These are phyloP conservation scores for Lordiphosa clarofinis DNA, from an alignment of 1,140 invertebrate species.

Conservation along the genomic window DNA sequence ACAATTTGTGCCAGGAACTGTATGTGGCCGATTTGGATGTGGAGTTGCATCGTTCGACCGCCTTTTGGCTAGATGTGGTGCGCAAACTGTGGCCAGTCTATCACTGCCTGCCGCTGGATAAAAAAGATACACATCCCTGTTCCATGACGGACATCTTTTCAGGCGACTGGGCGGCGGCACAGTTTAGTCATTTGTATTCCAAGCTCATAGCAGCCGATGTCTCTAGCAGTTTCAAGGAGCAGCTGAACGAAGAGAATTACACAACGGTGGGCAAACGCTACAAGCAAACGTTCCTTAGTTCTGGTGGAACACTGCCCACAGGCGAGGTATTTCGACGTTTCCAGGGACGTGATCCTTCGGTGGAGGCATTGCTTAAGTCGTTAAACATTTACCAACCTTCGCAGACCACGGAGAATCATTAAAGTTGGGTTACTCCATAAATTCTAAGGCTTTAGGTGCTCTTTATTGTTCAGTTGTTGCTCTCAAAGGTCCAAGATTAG, in stretches of 20 bases:
- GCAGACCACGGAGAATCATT: conserved; percentile 66
- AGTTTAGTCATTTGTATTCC: conserved; percentile 90
- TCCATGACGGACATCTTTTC: conserved; percentile 88
- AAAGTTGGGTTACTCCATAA: conserved; percentile 2
- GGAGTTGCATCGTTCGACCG: conserved; percentile 87
- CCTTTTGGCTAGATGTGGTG: conserved; percentile 90
- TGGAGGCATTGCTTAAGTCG: conserved; percentile 87
- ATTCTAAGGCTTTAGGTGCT: no score
- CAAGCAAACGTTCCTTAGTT: conserved; percentile 90
- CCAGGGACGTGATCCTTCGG: conserved; percentile 93
- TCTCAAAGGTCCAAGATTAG: no score
- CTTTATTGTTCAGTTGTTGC: no score
- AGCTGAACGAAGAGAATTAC: conserved; percentile 80
- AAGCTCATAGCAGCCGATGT: conserved; percentile 94
- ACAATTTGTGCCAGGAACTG: conserved; percentile 89
- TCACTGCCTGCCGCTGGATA: conserved; percentile 86
- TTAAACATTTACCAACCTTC: conserved; percentile 55
- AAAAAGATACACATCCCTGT: conserved; percentile 89
- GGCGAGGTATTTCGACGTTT: conserved; percentile 93
- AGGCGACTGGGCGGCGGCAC: conserved; percentile 87
- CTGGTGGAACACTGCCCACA: conserved; percentile 89
- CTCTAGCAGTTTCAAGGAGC: conserved; percentile 90
- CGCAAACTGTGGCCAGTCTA: conserved; percentile 88
- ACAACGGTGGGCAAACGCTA: conserved; percentile 85
- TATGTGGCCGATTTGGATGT: conserved; percentile 93